Base-by-base conservation (phyloP, 2,113 vertebrate species). In the Hirundichthys speculiger region DNA sequence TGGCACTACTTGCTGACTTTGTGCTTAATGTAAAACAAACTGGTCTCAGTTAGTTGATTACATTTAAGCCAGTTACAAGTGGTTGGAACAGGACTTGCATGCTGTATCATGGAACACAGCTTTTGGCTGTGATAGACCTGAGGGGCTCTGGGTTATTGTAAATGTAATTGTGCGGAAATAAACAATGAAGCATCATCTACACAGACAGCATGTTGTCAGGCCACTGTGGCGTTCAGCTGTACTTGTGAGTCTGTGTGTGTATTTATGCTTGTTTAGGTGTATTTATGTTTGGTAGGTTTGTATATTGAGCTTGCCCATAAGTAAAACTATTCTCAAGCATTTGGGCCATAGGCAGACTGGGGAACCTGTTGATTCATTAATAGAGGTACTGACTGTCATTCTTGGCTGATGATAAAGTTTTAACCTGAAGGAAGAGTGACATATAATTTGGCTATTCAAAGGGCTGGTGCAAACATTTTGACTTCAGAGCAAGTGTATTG, bases 101-200 rank as follows among this genome's bases (percentile, higher is more conserved):
- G 51, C 63, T 79, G 62, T 68, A 70, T 80, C 77, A 74, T 77
- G 62, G 69, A 80, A 79, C 64, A 48, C 57, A 80, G 75, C 71
- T 78, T 79, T 79, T 82, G 80, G 77, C 73, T 80, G 69, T 9
- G 13, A 53, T 65, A 54, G 70, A 68, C 84, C 75, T 68, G 53
- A 75, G 77, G 77, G 77, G 53, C 73, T 75, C 60, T 68, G 72
- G 79, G 86, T 88, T 88, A 80, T 88, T 85, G 67, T 85, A 76
- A 75, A 83, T 68, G 79, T 90, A 91, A 91, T 90, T 82, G 84
- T 64, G 74, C 83, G 87, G 88, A 88, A 90, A 87, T 89, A 88
- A 92, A 84, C 76, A 86, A 79, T 62, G 54, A 53, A 43, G 69
- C 67, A 51, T 77, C 59, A 82, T 74, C 67, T 64, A 63, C 60